Conservation (phyloP, 2,797 vertebrate genomes). For the Staurois parvus region DNA sequence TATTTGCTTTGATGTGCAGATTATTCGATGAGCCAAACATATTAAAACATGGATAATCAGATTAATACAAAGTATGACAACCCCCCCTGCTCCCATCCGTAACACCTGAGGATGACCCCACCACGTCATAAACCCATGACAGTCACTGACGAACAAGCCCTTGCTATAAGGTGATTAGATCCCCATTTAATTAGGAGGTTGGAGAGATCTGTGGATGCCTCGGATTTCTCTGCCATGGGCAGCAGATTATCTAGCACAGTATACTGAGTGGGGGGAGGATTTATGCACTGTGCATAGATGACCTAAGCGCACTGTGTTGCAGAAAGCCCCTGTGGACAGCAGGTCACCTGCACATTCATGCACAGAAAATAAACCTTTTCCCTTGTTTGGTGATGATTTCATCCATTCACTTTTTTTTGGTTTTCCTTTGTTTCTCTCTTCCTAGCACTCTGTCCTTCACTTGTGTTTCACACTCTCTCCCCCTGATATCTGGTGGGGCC, state of each 20-base stretch:
- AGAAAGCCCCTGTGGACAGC: conserved; percentile 24
- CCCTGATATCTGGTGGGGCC: conserved; percentile 67
- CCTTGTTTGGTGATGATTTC: background rate
- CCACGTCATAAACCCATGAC: conserved; percentile 51
- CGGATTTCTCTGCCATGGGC: conserved; percentile 58
- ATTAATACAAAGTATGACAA: conserved; percentile 37
- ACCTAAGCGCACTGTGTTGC: conserved; percentile 48
- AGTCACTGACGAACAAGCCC: conserved; percentile 43
- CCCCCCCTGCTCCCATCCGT: background rate
- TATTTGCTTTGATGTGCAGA: conserved; percentile 1
- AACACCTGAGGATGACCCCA: conserved; percentile 66
- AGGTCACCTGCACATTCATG: conserved; percentile 44
- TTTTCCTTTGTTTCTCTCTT: conserved; percentile 46
- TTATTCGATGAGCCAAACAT: conserved; percentile 6
- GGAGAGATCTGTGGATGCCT: conserved; percentile 56
- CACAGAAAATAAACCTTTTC: background rate
- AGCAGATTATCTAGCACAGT: conserved; percentile 56
- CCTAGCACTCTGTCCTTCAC: conserved; percentile 71
- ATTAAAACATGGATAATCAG: conserved; percentile 27
- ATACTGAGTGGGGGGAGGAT: conserved; percentile 18
- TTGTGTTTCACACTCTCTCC: conserved; percentile 64
- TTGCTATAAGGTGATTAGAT: conserved; percentile 56
- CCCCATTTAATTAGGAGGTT: conserved; percentile 58
- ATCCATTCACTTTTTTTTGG: conserved; percentile 20
- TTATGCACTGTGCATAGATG: conserved; percentile 41